These are phyloP conservation scores for Hylyphantes graminicola DNA, from an alignment of 1,140 invertebrate species.

Conservation along the genomic window DNA sequence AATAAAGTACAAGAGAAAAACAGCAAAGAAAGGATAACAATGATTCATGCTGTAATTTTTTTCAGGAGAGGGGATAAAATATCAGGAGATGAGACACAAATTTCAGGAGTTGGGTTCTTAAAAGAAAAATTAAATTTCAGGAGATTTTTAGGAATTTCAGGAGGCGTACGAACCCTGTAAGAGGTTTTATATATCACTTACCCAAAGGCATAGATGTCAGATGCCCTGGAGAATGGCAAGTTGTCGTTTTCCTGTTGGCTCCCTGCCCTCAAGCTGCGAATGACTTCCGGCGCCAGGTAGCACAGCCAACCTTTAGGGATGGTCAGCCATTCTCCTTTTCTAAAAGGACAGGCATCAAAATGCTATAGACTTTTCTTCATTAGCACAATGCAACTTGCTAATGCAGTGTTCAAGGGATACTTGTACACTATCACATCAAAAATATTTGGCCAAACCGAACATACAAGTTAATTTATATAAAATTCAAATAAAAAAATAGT, in stretches of 20 bases:
- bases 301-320: conserved; percentile 98
- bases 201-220: conserved; percentile 99
- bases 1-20: too few species aligned
- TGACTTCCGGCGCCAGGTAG: conserved; percentile 96
- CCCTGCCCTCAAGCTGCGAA: conserved; percentile 81
- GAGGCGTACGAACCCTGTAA: background rate
- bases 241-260: conserved; percentile 82
- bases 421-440: too few species aligned
- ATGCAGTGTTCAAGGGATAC: background rate
- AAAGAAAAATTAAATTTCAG: too few species aligned
- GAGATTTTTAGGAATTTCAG: too few species aligned
- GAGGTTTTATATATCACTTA: conserved; percentile 68
- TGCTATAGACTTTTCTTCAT: background rate
- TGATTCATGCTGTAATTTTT: too few species aligned
- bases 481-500: too few species aligned
- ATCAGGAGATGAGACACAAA: too few species aligned
- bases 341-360: conserved; percentile 60
- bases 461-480: too few species aligned
- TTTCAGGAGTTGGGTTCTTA: too few species aligned
- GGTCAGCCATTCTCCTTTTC: conserved; percentile 81
- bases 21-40: too few species aligned
- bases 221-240: conserved; percentile 89
- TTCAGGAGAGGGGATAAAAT: too few species aligned
- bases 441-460: too few species aligned
- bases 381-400: background rate